phyloP scores from a whole-genome alignment of 2,888 invertebrate genomes.

The Polymixis flavicincta region DNA sequence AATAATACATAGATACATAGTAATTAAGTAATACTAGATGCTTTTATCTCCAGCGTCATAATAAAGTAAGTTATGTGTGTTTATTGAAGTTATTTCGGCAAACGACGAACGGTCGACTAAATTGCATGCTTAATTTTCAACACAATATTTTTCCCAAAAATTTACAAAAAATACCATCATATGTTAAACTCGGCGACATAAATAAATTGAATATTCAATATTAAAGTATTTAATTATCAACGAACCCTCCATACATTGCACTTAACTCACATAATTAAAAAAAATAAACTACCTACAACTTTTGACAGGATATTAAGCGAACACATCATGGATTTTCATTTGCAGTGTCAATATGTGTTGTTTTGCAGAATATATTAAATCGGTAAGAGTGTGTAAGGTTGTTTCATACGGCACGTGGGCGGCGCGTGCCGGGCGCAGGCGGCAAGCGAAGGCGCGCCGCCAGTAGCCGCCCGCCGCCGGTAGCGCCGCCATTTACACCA shows the following conservation, averaged over 20 bases:
- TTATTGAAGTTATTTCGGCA: slow-evolving; percentile 18
- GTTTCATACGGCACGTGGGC: slow-evolving; percentile 55
- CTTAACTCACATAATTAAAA: slow-evolving; percentile 34
- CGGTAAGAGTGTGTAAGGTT: slow-evolving; percentile 54
- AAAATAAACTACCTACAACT: slow-evolving; percentile 44
- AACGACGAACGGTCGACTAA: background rate
- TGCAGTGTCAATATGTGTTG: slow-evolving; percentile 55
- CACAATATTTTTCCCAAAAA: slow-evolving; percentile 2
- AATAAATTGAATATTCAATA: slow-evolving; percentile 41
- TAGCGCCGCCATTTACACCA: slow-evolving; percentile 73
- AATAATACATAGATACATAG: background rate
- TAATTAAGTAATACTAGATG: background rate
- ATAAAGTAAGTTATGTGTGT: slow-evolving; percentile 7
- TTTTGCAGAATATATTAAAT: slow-evolving; percentile 55
- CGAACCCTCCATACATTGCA: slow-evolving; percentile 21
- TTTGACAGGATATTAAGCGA: slow-evolving; percentile 47
- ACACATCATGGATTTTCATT: slow-evolving; percentile 55
- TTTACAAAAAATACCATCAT: background rate
- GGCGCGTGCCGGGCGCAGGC: slow-evolving; percentile 65
- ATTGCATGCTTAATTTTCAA: slow-evolving; percentile 2
- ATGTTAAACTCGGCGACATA: slow-evolving; percentile 7
- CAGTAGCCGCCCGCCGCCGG: slow-evolving; percentile 65
- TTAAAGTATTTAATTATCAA: slow-evolving; percentile 36
- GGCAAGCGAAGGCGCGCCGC: slow-evolving; percentile 62
- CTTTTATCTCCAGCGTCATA: background rate